phyloP scores from a whole-genome alignment of 1,140 invertebrate species.

The Archivesica marissinica region DNA sequence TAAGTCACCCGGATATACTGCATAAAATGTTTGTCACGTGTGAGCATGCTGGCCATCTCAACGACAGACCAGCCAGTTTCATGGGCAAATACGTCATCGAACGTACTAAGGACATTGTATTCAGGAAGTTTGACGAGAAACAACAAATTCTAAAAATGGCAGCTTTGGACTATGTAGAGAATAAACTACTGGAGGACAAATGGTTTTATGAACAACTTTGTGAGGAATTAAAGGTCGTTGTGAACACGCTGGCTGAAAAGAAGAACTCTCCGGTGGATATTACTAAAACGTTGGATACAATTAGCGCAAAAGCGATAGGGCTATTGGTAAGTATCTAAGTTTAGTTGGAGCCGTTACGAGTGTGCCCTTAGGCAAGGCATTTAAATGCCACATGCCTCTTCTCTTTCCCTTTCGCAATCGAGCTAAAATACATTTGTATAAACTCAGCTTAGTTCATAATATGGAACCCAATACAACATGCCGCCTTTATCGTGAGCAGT shows the following conservation, averaged over 20 bases:
- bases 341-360: too few species aligned
- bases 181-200: slow-evolving; percentile 19
- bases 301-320: slow-evolving; percentile 20
- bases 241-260: neutral
- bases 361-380: too few species aligned
- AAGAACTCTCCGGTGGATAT: slow-evolving; percentile 26
- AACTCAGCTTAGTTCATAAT: too few species aligned
- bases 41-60: slow-evolving; percentile 22
- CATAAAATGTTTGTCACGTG: slow-evolving; percentile 47
- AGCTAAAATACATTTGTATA: too few species aligned
- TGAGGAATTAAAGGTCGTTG: slow-evolving; percentile 1
- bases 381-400: too few species aligned
- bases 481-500: too few species aligned
- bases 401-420: too few species aligned
- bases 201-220: slow-evolving; percentile 39
- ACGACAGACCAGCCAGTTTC: slow-evolving; percentile 51
- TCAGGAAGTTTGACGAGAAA: slow-evolving; percentile 53
- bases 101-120: slow-evolving; percentile 46
- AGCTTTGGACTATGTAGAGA: slow-evolving; percentile 42
- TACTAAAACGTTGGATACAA: slow-evolving; percentile 6
- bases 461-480: too few species aligned
- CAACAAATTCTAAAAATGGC: slow-evolving; percentile 49
- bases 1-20: slow-evolving; percentile 57
- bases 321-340: slow-evolving; percentile 20
- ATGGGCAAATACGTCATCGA: slow-evolving; percentile 55